Conservation (phyloP, 2,888 invertebrate genomes). For the Dasysyrphus tricinctus region DNA sequence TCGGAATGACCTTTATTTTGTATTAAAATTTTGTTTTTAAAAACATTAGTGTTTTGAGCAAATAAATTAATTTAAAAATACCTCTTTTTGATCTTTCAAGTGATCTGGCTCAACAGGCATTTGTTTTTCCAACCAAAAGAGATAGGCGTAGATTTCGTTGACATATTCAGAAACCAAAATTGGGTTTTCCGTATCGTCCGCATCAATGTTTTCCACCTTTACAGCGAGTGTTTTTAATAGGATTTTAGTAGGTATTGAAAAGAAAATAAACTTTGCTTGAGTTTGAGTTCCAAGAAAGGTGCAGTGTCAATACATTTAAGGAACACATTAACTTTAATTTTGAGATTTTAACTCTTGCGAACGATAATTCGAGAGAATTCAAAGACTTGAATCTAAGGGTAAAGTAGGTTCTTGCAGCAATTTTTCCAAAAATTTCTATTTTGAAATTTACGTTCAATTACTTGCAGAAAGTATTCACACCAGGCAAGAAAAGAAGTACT, state of each 20-base stretch:
- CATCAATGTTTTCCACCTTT: slow-evolving; percentile 89
- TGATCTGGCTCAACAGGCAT: slow-evolving; percentile 87
- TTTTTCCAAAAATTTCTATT: too few relatives aligned
- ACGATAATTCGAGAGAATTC: too few relatives aligned
- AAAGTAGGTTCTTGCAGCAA: too few relatives aligned
- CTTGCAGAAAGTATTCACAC: too few relatives aligned
- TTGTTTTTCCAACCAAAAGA: slow-evolving; percentile 89
- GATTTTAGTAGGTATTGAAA: neutral
- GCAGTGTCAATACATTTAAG: neutral
- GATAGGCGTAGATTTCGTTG: slow-evolving; percentile 94
- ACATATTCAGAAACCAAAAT: slow-evolving; percentile 93
- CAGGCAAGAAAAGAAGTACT: too few relatives aligned
- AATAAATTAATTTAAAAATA: neutral
- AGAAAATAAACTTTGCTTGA: neutral
- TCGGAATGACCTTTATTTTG: slow-evolving; percentile 86
- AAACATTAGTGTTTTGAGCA: neutral
- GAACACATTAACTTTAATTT: too few relatives aligned
- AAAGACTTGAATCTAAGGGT: too few relatives aligned
- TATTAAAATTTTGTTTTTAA: neutral
- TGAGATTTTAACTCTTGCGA: too few relatives aligned
- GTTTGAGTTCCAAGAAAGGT: neutral
- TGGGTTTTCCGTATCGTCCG: slow-evolving; percentile 89
- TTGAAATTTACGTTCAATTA: too few relatives aligned
- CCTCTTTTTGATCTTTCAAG: slow-evolving; percentile 86
- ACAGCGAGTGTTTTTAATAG: neutral